Base-by-base conservation (phyloP, 2,888 invertebrate species). In the Proisotoma minuta region DNA sequence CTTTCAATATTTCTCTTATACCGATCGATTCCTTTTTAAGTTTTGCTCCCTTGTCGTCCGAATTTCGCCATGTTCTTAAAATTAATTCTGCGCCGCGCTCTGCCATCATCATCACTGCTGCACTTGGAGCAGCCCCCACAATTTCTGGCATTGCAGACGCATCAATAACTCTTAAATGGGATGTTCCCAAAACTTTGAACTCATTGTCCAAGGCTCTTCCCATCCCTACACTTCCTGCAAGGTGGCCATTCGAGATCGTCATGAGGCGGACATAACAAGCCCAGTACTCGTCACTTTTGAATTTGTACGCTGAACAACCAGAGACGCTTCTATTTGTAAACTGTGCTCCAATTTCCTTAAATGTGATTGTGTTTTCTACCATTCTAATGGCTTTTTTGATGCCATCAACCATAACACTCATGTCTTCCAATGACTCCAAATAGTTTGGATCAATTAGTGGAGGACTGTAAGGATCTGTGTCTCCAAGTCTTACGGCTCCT, bases 381-480 rank as follows among this genome's bases (percentile, higher is more conserved):
- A 68, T 10, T 12, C 57, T 20, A 34, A 68, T 49, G 1, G 63
- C 58, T 29, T 58, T 65, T 40, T 61, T 60, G 26, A 68, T 49
- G 4, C 68, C 68, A 15, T 69, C 67, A 1, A 69, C 60, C 20
- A 61, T 65, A 1, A 65, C 57, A 26, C 29, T 39, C 2, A 69
- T 52, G 23, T 69, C 66, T 10, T 53, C 23, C 3, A 50, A 39
- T 8, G 63, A 53, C 3, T 66, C 63, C 2, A 63, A 65, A 56
- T 72, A 72, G 12, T 59, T 62, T 2, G 71, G 71, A 50, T 71
- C 65, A n/a, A 71, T 71, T 2, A 62, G 10, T 4, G 34, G 24
- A 27, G 59, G 58, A 12, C 50, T 54, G 1, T 28, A 48, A 8
- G 49, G 65, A 47, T 68, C 26, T 0, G 39, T 28, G 10, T 57